Conservation (phyloP, 92 coral and sea anemone genomes). For the Anthopleura xanthogrammica region DNA sequence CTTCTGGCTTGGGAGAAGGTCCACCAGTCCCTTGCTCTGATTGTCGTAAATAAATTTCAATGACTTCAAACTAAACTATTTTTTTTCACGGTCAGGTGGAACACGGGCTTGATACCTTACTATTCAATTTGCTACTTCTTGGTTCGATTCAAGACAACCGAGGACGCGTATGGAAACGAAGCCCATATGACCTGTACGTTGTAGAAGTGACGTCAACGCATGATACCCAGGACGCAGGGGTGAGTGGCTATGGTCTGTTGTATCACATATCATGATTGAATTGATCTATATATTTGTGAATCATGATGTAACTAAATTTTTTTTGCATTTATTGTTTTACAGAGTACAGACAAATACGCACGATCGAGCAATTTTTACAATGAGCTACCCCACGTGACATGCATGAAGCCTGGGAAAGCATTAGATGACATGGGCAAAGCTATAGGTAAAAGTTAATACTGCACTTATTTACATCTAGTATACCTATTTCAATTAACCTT, state of each 20-base stretch:
- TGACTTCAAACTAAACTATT: not conserved
- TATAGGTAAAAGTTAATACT: slow-evolving; percentile 23
- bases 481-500: too few species aligned
- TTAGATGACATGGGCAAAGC: slow-evolving; percentile 27
- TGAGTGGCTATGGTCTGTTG: not conserved
- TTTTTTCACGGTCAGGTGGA: slow-evolving; percentile 27
- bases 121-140: slow-evolving; percentile 71
- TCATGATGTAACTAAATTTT: too few species aligned
- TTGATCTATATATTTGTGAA: too few species aligned
- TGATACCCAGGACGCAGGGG: not conserved
- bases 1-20: too few species aligned
- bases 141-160: slow-evolving; percentile 64
- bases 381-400: slow-evolving; percentile 64
- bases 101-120: slow-evolving; percentile 62
- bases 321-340: not conserved
- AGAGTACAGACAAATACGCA: slow-evolving; percentile 18
- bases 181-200: slow-evolving; percentile 73
- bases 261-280: too few species aligned
- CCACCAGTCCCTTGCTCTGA: too few species aligned
- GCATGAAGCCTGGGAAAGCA: slow-evolving; percentile 65
- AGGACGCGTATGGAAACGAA: slow-evolving; percentile 82
- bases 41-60: too few species aligned
- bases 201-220: slow-evolving; percentile 63
- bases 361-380: slow-evolving; percentile 51
- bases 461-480: not conserved